Evolutionary conservation across 2,888 invertebrate genomes (phyloP).

Genomic region (Euplagia quadripunctaria): DNA sequence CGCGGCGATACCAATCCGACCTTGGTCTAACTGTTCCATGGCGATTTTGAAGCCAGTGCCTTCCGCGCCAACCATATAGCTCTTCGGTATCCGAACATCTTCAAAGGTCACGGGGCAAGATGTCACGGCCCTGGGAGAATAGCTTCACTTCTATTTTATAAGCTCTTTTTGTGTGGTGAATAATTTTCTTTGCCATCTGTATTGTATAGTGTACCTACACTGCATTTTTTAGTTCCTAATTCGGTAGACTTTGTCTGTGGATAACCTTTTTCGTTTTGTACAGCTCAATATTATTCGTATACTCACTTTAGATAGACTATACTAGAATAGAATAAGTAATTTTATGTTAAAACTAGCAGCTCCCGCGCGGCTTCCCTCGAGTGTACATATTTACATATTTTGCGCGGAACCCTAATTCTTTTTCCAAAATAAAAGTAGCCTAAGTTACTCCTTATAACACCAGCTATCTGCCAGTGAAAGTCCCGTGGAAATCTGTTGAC

Average conservation of each 20-base stretch:
- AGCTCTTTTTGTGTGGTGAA: constrained; percentile 52
- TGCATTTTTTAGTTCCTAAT: background rate
- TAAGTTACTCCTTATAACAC: too few species aligned
- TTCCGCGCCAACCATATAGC: constrained; percentile 82
- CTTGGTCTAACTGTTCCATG: constrained; percentile 91
- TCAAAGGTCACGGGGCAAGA: constrained; percentile 90
- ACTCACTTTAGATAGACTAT: too few species aligned
- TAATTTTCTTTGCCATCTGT: constrained; percentile 11
- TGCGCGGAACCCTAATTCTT: too few species aligned
- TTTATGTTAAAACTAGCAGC: too few species aligned
- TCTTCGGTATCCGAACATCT: constrained; percentile 87
- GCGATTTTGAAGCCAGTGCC: constrained; percentile 92
- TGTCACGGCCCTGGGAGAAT: constrained; percentile 87
- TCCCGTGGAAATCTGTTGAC: too few species aligned
- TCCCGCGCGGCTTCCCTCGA: too few species aligned
- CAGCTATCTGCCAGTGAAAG: too few species aligned
- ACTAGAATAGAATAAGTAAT: too few species aligned
- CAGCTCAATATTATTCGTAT: too few species aligned
- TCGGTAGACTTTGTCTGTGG: too few species aligned
- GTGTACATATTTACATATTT: too few species aligned
- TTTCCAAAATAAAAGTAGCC: too few species aligned
- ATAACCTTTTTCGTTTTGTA: background rate
- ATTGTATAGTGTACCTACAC: constrained; percentile 31
- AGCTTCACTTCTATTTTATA: constrained; percentile 69
- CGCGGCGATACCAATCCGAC: constrained; percentile 91